Base-by-base conservation (phyloP, 2,113 vertebrate species). In the Zootoca vivipara region DNA sequence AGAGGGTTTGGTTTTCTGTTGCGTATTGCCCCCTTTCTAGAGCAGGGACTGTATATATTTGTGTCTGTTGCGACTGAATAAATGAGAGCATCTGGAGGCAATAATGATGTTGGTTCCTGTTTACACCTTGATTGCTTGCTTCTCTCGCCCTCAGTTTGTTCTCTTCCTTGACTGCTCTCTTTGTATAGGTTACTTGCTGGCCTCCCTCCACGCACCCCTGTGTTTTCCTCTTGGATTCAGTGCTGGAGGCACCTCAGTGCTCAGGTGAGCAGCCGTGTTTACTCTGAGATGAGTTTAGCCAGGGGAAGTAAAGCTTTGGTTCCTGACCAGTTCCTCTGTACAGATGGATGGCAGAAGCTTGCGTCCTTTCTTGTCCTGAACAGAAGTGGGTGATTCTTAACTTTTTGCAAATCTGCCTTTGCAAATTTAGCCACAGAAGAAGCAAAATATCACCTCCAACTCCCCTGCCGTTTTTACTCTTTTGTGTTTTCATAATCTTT, bases 241-340 rank as follows among this genome's bases (percentile, higher is more conserved):
- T 98, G 98, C 91, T 98, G 98, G 98, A 97, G 94, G 87, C 96
- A 98, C 73, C 97, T 98, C 91, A 97, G 97, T 28, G 91, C 94
- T 87, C 96, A 97, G 97, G 97, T 97, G 90, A 96, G 94, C 40
- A 80, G 52, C 24, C 20, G 30, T 92, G 58, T 84, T 91, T 89
- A 65, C 78, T 0, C 0, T 56, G 38, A 83, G 42, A 18, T 69
- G 22, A 30, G 12, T 42, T 22, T 42, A 42, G 24, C 33, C 33
- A 64, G 26, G 64, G 52, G n/a, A 35, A 18, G 28, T 30, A 15
- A 72, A 73, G 13, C 18, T 40, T 24, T n/a, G 7, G 18, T 64
- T 85, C 33, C 28, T 72, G 20, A 13, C n/a, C 28, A 78, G 13
- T 30, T 78, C 58, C 38, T 28, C 24, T 69, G 62, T 18, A 42